Base-by-base conservation (phyloP, 2,888 invertebrate genomes). In the Camptogramma bilineatum region DNA sequence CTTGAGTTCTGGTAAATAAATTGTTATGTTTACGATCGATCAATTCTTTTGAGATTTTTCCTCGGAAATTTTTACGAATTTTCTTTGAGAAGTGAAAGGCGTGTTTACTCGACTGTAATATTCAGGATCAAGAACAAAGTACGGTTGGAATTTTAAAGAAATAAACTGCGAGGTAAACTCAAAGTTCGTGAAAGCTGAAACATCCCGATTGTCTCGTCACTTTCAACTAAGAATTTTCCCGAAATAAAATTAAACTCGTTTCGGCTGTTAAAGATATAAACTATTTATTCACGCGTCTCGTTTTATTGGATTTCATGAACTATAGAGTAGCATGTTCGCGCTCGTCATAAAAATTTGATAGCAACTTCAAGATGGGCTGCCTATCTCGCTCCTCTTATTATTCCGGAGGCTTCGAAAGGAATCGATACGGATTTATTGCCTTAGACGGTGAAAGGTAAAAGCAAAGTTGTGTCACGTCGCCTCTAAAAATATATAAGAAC, bases 291-390 rank as follows among this genome's bases (percentile, higher is more conserved):
- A 58, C 19, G 52, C 60, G 62, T 72, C 68, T 64, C 64, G 51
- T 77, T 79, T 78, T 77, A 78, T 79, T 74, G 69, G 70, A 58
- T 73, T 75, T 75, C 73, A 77, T 74, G 73, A 77, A 73, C 74
- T 73, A 69, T 57, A 69, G 58, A 60, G 55, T 16, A 52, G 13
- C 63, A 57, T 75, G 71, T 73, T 70, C 55, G 42, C 60, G 64
- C 48, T 54, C 52, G 64, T 74, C 76, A 76, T 80, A 80, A 80
- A 79, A 80, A 57, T 75, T 76, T 73, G 73, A 75, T 72, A 58
- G 71, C 68, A 51, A 39, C 64, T 65, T 52, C 52, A 63, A 69
- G 75, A 79, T 75, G 73, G 71, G 58, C 47, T 52, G 55, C 69
- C 74, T 74, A 71, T 72, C 73, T 73, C n/a, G n/a, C n/a, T 68